A percentile compares a stretch with the other conserved stretches of the same genome.
Conservation (phyloP, 2,797 vertebrate genomes). For the Galaxias olidus region DNA sequence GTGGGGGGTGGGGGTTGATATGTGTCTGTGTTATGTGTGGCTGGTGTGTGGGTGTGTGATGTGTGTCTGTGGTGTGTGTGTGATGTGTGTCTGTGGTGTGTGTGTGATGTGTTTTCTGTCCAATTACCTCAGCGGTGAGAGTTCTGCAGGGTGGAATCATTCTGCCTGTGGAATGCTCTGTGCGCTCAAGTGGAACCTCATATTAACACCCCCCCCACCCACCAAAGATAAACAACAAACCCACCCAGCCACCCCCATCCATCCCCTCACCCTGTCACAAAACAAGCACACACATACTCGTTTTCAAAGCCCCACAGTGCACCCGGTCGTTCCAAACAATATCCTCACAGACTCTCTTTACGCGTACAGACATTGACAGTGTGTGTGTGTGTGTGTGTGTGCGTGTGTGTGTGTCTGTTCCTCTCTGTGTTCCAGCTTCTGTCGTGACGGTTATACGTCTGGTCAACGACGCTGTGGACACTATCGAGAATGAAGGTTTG, state of each 20-base stretch:
- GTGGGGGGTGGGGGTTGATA: no score
- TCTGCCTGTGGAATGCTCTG: no score
- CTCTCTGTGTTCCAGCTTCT: constrained; percentile 78
- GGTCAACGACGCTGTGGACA: constrained; percentile 92
- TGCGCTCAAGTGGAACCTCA: no score
- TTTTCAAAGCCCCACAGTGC: no score
- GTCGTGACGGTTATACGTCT: constrained; percentile 98
- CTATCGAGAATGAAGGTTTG: constrained; percentile 95
- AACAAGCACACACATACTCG: not conserved
- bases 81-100: no score
- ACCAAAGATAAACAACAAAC: no score
- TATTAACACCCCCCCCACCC: no score
- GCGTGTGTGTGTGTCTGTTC: constrained; percentile 22
- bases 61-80: constrained; percentile 8
- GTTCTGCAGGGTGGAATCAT: no score
- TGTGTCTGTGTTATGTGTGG: no score
- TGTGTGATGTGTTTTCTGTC: constrained; percentile 33
- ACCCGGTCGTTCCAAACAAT: not conserved
- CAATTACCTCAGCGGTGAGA: constrained; percentile 44
- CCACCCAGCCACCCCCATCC: no score
- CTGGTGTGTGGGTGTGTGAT: constrained; percentile 8
- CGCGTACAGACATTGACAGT: no score
- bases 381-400: no score
- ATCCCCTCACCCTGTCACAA: not conserved
- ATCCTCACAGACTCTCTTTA: constrained; percentile 26